phyloP scores from a whole-genome alignment of 2,797 vertebrate species.

The Sebastes vulpes region DNA sequence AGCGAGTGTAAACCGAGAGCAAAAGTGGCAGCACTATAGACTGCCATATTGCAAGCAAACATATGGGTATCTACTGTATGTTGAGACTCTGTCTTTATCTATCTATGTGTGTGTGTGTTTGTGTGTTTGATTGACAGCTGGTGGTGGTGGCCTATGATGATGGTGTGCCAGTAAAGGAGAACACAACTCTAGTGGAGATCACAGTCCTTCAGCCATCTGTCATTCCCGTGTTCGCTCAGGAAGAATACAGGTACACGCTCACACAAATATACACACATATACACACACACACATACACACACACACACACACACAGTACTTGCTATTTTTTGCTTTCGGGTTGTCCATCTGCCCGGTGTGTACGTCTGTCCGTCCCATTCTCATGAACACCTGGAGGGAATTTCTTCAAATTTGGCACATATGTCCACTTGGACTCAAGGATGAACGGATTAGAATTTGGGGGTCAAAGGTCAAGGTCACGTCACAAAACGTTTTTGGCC shows the following conservation, averaged over 20 bases:
- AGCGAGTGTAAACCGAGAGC: neutral
- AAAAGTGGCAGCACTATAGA: neutral
- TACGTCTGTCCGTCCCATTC: neutral
- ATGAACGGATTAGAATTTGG: neutral
- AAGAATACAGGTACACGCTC: constrained; percentile 93
- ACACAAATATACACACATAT: constrained; percentile 22
- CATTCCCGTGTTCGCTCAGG: constrained; percentile 96
- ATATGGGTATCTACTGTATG: neutral
- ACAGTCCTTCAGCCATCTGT: constrained; percentile 94
- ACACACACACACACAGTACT: constrained; percentile 14
- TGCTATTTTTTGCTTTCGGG: neutral
- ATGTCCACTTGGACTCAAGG: neutral
- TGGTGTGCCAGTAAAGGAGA: constrained; percentile 92
- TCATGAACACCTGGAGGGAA: neutral
- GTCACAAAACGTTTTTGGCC: too few species aligned
- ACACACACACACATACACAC: constrained; percentile 4
- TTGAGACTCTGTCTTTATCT: constrained; percentile 3
- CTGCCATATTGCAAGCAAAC: neutral
- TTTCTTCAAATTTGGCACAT: neutral
- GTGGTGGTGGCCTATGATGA: constrained; percentile 94
- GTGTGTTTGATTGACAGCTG: constrained; percentile 83
- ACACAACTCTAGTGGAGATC: constrained; percentile 91
- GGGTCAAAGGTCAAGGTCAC: neutral
- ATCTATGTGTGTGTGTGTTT: neutral
- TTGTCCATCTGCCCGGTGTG: neutral